Evolutionary conservation across 2,888 invertebrate genomes (phyloP).

Genomic region (Drosophila tripunctata): DNA sequence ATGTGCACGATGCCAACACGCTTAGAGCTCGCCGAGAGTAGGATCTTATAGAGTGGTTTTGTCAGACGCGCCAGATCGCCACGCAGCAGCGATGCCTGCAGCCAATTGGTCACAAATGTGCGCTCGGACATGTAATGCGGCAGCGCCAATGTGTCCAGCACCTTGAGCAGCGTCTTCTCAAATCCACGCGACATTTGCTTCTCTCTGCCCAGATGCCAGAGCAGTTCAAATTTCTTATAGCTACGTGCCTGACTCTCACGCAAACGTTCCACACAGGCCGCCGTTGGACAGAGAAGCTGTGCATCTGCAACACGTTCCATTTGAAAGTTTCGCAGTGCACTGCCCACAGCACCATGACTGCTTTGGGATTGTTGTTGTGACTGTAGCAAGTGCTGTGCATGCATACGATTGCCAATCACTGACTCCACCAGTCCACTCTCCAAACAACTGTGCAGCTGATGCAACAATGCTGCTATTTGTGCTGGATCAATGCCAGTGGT

Average conservation of each 20-base stretch:
- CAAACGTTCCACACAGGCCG: constrained; percentile 74
- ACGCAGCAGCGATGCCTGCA: constrained; percentile 89
- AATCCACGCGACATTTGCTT: constrained; percentile 85
- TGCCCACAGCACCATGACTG: constrained; percentile 12
- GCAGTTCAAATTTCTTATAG: constrained; percentile 84
- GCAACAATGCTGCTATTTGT: constrained; percentile 87
- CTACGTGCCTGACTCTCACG: constrained; percentile 83
- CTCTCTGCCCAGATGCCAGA: constrained; percentile 92
- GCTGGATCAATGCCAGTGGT: constrained; percentile 78
- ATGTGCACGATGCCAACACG: constrained; percentile 92
- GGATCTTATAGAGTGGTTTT: constrained; percentile 90
- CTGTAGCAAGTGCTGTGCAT: constrained; percentile 79
- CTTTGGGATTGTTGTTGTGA: constrained; percentile 60
- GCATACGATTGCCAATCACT: constrained; percentile 86
- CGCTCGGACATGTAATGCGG: constrained; percentile 83
- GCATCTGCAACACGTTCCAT: constrained; percentile 81
- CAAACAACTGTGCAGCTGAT: constrained; percentile 91
- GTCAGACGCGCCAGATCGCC: constrained; percentile 92
- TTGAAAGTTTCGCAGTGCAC: constrained; percentile 77
- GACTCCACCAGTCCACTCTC: constrained; percentile 88
- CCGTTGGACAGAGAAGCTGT: constrained; percentile 81
- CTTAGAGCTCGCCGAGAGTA: constrained; percentile 91
- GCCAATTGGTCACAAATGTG: constrained; percentile 90
- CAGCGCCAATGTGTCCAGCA: constrained; percentile 84
- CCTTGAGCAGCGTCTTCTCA: constrained; percentile 89